Percentiles rank a stretch among this genome's conserved stretches.
Evolutionary conservation across 2,888 invertebrate genomes (phyloP).

Genomic region (Ormia ochracea): DNA sequence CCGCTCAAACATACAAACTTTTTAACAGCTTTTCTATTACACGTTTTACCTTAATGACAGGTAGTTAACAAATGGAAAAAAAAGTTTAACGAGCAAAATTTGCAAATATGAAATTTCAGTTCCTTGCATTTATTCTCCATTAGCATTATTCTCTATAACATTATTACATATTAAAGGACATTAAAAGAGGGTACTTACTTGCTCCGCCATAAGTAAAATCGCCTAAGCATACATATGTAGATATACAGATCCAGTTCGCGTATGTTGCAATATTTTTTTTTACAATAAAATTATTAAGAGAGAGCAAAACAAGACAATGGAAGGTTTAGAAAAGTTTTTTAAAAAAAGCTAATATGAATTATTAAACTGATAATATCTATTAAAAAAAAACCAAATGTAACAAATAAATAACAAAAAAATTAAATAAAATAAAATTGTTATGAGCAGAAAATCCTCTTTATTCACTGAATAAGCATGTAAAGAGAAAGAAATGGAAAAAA

Average conservation of each 20-base stretch:
- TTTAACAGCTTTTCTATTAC: slow-evolving; percentile 45
- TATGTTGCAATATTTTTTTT: slow-evolving; percentile 32
- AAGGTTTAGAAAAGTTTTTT: slow-evolving; percentile 22
- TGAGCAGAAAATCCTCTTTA: slow-evolving; percentile 48
- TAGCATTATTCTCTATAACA: not conserved
- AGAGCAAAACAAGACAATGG: slow-evolving; percentile 31
- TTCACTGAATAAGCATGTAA: slow-evolving; percentile 50
- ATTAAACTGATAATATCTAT: not conserved
- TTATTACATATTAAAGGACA: too few species aligned
- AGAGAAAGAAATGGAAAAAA: slow-evolving; percentile 48
- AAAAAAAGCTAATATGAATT: not conserved
- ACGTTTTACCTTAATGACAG: slow-evolving; percentile 53
- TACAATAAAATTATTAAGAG: not conserved
- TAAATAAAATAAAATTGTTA: not conserved
- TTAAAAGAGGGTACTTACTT: slow-evolving; percentile 78
- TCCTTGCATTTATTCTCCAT: not conserved
- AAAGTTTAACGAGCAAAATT: not conserved
- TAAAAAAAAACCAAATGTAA: not conserved
- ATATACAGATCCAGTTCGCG: slow-evolving; percentile 18
- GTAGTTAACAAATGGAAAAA: slow-evolving; percentile 49
- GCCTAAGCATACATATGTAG: slow-evolving; percentile 77
- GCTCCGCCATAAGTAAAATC: slow-evolving; percentile 86
- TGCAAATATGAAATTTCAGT: not conserved
- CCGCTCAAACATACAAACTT: slow-evolving; percentile 13
- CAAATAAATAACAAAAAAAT: not conserved